Percentiles rank a stretch among this genome's conserved stretches.
Conservation (phyloP, 64 coral and sea anemone genomes). For the Montipora efflorescens region DNA sequence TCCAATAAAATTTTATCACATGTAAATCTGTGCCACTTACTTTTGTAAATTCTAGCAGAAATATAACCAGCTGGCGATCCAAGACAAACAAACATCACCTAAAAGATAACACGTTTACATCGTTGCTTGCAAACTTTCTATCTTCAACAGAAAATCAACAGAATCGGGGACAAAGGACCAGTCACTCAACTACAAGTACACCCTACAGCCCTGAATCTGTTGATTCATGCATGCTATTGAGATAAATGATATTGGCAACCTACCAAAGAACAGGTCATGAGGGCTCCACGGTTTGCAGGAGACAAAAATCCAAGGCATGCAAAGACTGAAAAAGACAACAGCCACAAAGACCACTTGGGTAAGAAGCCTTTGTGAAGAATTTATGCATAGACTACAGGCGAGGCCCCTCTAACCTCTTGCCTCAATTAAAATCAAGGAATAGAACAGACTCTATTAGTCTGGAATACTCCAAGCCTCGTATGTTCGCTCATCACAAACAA, state of each 20-base stretch:
- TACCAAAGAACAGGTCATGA: conserved; percentile 95
- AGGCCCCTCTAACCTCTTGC: too few species aligned
- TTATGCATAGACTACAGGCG: too few species aligned
- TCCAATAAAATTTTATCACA: not conserved
- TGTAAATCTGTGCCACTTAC: conserved; percentile 42
- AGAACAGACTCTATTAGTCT: too few species aligned
- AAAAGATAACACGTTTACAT: not conserved
- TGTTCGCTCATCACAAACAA: too few species aligned
- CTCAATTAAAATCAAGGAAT: too few species aligned
- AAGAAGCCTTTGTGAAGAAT: too few species aligned
- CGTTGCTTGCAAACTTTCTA: too few species aligned
- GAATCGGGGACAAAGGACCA: too few species aligned
- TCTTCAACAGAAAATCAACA: too few species aligned
- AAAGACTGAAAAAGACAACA: conserved; percentile 75
- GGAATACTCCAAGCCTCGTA: too few species aligned
- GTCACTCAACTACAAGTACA: too few species aligned
- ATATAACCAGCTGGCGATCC: conserved; percentile 89
- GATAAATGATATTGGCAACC: not conserved
- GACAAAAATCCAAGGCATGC: conserved; percentile 98
- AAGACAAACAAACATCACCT: conserved; percentile 98
- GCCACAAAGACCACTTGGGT: not conserved
- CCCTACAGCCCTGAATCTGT: not conserved
- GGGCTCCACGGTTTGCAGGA: conserved; percentile 95
- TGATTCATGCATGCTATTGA: not conserved
- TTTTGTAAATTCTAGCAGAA: conserved; percentile 89